Evolutionary conservation across 1,140 invertebrate genomes (phyloP).

Genomic region (Neodiprion lecontei): DNA sequence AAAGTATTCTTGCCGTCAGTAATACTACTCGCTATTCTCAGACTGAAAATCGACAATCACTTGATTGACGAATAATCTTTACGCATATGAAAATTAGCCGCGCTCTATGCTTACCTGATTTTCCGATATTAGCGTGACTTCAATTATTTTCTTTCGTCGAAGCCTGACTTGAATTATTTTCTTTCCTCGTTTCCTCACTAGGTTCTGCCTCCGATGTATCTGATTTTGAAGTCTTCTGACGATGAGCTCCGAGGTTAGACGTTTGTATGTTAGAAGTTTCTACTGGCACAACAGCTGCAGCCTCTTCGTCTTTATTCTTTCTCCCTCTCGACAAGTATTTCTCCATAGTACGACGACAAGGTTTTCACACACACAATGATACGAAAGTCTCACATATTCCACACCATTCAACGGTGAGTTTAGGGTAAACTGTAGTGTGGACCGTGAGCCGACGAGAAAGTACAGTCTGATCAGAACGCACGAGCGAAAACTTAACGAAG

Average conservation of each 20-base stretch:
- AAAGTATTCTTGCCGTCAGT: neutral
- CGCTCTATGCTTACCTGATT: neutral
- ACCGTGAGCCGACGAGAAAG: neutral
- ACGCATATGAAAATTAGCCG: neutral
- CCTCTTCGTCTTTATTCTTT: neutral
- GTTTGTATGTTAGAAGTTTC: neutral
- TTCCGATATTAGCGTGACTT: constrained; percentile 1
- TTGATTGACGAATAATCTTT: neutral
- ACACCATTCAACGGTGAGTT: neutral
- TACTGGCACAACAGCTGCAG: neutral
- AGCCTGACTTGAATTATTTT: too few species aligned
- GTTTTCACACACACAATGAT: neutral
- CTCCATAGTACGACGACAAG: neutral
- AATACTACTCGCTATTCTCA: neutral
- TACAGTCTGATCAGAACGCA: neutral
- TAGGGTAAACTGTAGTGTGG: neutral
- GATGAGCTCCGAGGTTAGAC: neutral
- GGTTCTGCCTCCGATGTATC: neutral
- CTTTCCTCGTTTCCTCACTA: neutral
- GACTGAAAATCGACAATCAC: neutral
- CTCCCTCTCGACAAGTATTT: neutral
- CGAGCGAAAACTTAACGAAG: neutral
- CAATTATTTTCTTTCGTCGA: neutral
- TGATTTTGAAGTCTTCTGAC: neutral
- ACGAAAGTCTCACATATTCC: neutral